Conservation (phyloP, 2,113 vertebrate species). For the Pterocles gutturalis region DNA sequence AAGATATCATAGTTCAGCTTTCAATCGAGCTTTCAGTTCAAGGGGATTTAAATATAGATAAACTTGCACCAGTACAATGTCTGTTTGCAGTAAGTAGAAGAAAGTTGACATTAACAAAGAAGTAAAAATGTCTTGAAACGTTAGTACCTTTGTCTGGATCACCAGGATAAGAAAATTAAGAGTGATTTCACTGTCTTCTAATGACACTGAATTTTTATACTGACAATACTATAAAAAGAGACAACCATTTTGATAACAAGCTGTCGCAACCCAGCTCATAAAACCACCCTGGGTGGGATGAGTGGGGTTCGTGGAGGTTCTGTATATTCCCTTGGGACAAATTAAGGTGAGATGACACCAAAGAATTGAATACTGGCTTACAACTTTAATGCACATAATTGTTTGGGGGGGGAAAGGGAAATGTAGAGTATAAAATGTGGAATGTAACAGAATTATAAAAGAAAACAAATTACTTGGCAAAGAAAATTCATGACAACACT, state of each 20-base stretch:
- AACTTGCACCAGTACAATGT: neutral
- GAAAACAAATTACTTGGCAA: no score
- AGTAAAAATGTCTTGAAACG: neutral
- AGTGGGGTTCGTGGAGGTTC: no score
- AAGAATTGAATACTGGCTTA: no score
- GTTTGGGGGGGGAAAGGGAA: no score
- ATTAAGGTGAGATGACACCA: no score
- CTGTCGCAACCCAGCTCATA: no score
- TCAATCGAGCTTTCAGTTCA: neutral
- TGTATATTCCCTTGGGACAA: no score
- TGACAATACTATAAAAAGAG: neutral
- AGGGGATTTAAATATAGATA: slow-evolving; percentile 6
- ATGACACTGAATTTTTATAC: neutral
- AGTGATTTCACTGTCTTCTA: neutral
- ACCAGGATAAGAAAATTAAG: neutral
- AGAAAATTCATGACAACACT: no score
- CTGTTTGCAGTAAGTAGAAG: neutral
- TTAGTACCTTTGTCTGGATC: neutral
- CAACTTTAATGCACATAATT: no score
- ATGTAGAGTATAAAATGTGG: no score
- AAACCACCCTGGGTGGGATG: no score
- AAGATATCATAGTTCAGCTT: slow-evolving; percentile 13
- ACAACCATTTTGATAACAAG: neutral
- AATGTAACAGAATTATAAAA: no score
- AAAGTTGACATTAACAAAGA: neutral